Evolutionary conservation across 2,113 vertebrate genomes (phyloP).

Genomic region (Takifugu flavidus): DNA sequence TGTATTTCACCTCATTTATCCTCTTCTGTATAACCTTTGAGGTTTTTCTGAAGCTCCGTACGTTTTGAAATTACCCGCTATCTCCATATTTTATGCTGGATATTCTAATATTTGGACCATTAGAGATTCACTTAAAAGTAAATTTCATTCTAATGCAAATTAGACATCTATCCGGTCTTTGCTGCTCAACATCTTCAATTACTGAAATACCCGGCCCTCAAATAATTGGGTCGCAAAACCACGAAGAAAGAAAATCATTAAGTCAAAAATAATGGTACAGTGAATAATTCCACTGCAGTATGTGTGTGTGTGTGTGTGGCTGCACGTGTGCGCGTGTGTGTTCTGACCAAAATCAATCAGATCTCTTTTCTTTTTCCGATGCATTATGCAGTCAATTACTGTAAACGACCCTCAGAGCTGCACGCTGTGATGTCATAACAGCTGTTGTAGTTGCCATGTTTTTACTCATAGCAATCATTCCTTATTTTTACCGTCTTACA

Average conservation of each 20-base stretch:
- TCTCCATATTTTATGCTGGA: constrained; percentile 11
- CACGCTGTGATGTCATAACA: constrained; percentile 42
- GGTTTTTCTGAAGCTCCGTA: constrained; percentile 20
- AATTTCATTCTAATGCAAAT: constrained; percentile 42
- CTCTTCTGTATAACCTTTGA: constrained; percentile 2
- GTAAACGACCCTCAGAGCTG: constrained; percentile 22
- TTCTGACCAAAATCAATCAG: background rate
- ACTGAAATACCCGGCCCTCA: constrained; percentile 18
- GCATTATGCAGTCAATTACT: constrained; percentile 35
- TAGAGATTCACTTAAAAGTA: constrained; percentile 19
- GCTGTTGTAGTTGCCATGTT: constrained; percentile 57
- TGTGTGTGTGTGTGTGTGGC: too few relatives aligned
- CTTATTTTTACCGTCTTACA: too few relatives aligned
- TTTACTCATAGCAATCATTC: constrained; percentile 17
- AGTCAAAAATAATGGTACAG: constrained; percentile 4
- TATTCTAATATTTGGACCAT: constrained; percentile 15
- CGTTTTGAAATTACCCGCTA: constrained; percentile 22
- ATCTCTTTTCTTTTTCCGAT: constrained; percentile 17
- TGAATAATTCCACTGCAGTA: constrained; percentile 20
- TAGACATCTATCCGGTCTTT: constrained; percentile 11
- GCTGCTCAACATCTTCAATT: constrained; percentile 28
- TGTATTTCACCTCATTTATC: constrained; percentile 3
- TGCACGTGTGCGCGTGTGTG: too few relatives aligned
- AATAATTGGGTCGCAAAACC: constrained; percentile 8
- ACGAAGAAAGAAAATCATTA: constrained; percentile 14